phyloP scores from a whole-genome alignment of 2,888 invertebrate species.

The Leptogaster cylindrica region DNA sequence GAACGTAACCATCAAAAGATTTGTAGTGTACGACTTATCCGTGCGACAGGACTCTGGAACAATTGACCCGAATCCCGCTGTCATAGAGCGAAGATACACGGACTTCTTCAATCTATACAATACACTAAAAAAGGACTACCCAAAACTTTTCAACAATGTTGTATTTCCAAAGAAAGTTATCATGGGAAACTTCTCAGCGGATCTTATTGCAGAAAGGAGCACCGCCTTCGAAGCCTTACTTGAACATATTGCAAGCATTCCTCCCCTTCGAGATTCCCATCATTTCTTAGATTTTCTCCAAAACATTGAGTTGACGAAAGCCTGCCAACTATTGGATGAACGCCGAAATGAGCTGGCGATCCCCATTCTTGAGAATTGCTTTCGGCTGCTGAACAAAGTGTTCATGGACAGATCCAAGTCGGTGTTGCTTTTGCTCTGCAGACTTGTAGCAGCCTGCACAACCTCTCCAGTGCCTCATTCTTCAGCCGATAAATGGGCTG shows the following conservation, averaged over 20 bases:
- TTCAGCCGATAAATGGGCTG: slow-evolving; percentile 72
- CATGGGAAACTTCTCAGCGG: slow-evolving; percentile 74
- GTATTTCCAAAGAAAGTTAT: slow-evolving; percentile 74
- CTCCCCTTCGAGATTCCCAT: slow-evolving; percentile 66
- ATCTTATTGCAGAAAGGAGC: slow-evolving; percentile 70
- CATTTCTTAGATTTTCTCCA: slow-evolving; percentile 71
- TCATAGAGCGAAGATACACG: slow-evolving; percentile 74
- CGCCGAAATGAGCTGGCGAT: slow-evolving; percentile 69
- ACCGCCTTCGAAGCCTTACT: slow-evolving; percentile 70
- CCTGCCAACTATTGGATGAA: slow-evolving; percentile 67
- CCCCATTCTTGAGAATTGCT: slow-evolving; percentile 71
- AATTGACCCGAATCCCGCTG: slow-evolving; percentile 68
- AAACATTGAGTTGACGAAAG: slow-evolving; percentile 68
- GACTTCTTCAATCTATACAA: slow-evolving; percentile 73
- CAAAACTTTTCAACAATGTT: slow-evolving; percentile 64
- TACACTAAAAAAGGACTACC: slow-evolving; percentile 67
- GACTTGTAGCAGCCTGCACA: slow-evolving; percentile 68
- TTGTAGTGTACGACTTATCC: slow-evolving; percentile 73
- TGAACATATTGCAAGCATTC: slow-evolving; percentile 65
- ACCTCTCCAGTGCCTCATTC: slow-evolving; percentile 65
- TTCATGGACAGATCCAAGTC: slow-evolving; percentile 71
- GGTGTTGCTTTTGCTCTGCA: slow-evolving; percentile 71
- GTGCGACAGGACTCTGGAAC: slow-evolving; percentile 67
- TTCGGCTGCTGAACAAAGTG: slow-evolving; percentile 70
- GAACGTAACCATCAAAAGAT: slow-evolving; percentile 65